These are phyloP conservation scores for Fregata magnificens DNA, from an alignment of 2,113 vertebrate species.

Conservation along the genomic window DNA sequence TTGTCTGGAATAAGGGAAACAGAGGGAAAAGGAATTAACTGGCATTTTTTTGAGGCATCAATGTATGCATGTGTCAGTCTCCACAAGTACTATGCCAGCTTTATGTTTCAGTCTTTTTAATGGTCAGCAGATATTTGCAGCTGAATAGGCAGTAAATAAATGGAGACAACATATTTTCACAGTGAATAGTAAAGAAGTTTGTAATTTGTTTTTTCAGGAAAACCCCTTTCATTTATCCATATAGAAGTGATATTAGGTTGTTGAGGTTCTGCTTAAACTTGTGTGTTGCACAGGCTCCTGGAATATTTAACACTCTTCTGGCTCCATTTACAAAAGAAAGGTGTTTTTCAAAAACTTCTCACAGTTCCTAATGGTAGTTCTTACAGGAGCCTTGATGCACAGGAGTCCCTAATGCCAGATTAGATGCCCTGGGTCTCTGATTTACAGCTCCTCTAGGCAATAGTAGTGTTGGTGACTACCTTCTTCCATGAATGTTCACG, in stretches of 20 bases:
- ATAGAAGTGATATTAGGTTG: not conserved
- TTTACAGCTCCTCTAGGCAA: not conserved
- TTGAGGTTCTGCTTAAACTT: not conserved
- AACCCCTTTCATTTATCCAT: not conserved
- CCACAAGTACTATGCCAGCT: not conserved
- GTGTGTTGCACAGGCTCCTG: rapidly evolving
- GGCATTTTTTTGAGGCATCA: not conserved
- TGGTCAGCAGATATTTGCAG: not conserved
- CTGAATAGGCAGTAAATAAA: not conserved
- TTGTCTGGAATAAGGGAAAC: not conserved
- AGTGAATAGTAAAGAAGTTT: not conserved
- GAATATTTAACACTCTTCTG: not conserved
- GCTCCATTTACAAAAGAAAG: not conserved
- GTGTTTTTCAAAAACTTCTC: not conserved
- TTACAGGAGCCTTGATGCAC: not conserved
- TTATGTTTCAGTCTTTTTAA: not conserved
- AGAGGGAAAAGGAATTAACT: not conserved
- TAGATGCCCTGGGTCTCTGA: not conserved
- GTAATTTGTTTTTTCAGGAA: not conserved
- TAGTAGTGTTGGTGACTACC: not conserved
- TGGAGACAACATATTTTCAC: not conserved
- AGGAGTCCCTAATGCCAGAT: not conserved
- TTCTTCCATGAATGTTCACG: not conserved
- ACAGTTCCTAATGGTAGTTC: not conserved
- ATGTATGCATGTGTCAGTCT: not conserved